Percentiles rank a stretch among this genome's conserved stretches.
phyloP scores from a whole-genome alignment of 2,113 vertebrate species.

The Tinamus guttatus region DNA sequence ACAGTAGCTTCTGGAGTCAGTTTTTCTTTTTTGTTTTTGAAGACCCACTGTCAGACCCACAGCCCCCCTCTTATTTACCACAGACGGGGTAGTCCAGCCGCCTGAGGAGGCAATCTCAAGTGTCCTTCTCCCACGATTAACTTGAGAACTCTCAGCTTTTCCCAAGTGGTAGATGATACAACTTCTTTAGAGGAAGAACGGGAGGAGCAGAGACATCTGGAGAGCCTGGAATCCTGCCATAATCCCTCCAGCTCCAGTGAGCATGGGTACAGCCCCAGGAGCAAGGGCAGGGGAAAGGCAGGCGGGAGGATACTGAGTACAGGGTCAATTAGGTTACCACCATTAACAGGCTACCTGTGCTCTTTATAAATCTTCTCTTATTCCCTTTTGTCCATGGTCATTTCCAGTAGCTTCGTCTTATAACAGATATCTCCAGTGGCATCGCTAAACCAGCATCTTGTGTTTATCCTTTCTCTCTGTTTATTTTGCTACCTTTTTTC shows the following conservation, averaged over 20 bases:
- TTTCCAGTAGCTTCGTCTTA: background rate
- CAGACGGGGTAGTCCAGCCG: background rate
- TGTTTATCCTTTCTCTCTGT: background rate
- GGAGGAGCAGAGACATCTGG: background rate
- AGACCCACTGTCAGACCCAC: background rate
- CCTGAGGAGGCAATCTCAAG: background rate
- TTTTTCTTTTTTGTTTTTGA: background rate
- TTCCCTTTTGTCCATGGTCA: background rate
- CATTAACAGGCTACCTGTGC: background rate
- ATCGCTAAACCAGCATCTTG: fast-evolving
- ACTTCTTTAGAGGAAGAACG: background rate
- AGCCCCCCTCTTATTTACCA: background rate
- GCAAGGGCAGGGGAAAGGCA: background rate
- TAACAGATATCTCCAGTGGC: background rate
- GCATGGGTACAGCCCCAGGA: background rate
- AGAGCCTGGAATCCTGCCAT: background rate
- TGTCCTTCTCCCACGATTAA: background rate
- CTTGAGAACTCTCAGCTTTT: background rate
- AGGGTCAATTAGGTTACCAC: background rate
- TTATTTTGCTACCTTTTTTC: background rate
- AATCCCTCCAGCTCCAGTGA: background rate
- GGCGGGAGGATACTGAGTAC: no score
- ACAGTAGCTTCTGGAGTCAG: background rate
- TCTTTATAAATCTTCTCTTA: background rate
- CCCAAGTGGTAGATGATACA: background rate